A percentile compares a stretch with the other conserved stretches of the same genome.
These are phyloP conservation scores for Lymantria monacha DNA, from an alignment of 2,888 invertebrate species.

Conservation along the genomic window DNA sequence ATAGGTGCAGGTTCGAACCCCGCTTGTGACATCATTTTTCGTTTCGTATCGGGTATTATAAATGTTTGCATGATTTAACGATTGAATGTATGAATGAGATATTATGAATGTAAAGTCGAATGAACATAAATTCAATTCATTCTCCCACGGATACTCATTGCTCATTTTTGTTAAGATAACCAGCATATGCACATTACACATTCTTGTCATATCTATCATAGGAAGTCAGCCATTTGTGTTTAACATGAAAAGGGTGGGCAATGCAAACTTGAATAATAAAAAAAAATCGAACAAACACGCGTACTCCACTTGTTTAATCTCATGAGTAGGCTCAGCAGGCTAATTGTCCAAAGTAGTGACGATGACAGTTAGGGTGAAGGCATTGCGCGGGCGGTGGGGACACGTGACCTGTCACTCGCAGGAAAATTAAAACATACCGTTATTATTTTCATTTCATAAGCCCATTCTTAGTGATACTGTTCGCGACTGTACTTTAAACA, in stretches of 20 bases:
- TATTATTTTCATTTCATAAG: constrained; percentile 68
- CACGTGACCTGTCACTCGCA: constrained; percentile 83
- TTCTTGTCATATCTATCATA: constrained; percentile 30
- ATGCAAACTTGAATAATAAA: constrained; percentile 44
- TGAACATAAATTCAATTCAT: no score
- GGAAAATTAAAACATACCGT: constrained; percentile 81
- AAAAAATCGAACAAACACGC: constrained; percentile 56
- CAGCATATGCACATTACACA: no score
- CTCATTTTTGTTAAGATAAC: no score
- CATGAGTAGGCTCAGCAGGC: constrained; percentile 77
- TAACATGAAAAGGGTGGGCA: constrained; percentile 44
- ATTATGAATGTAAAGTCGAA: no score
- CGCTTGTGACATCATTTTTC: no score
- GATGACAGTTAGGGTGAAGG: constrained; percentile 61
- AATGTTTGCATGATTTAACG: no score
- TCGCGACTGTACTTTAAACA: constrained; percentile 25
- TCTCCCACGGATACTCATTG: no score
- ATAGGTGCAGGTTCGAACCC: no score
- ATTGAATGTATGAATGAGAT: no score
- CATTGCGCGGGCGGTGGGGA: constrained; percentile 38
- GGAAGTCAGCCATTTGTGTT: constrained; percentile 39
- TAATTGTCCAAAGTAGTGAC: constrained; percentile 78
- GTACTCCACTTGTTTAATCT: constrained; percentile 71
- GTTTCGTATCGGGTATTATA: no score
- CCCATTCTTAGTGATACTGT: constrained; percentile 23